Percentiles rank a stretch among this genome's conserved stretches.
phyloP scores from a whole-genome alignment of 2,888 invertebrate species.

The Listrodromus nycthemerus region DNA sequence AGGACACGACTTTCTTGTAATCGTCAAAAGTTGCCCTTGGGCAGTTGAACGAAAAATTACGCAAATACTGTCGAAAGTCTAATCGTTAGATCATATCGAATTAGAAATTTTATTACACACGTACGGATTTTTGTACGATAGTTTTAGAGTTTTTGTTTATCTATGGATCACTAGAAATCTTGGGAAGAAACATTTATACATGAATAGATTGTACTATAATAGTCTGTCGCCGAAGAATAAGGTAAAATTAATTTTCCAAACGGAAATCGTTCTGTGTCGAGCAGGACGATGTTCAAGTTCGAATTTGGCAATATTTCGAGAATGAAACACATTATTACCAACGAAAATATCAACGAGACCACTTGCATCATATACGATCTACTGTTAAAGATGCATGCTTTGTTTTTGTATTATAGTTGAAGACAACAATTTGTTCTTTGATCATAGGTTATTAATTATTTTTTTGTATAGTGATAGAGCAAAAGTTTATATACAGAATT shows the following conservation, averaged over 20 bases:
- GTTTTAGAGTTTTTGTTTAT: background rate
- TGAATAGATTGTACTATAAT: background rate
- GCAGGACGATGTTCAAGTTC: background rate
- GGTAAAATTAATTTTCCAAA: background rate
- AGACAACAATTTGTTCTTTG: background rate
- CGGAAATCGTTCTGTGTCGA: background rate
- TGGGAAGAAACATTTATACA: slow-evolving; percentile 23
- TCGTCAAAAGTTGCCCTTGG: background rate
- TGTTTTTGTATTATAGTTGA: background rate
- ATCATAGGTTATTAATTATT: background rate
- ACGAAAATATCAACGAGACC: slow-evolving; percentile 1
- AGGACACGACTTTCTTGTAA: slow-evolving; percentile 89
- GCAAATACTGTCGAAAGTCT: background rate
- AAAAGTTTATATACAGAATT: slow-evolving; percentile 39
- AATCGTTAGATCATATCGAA: background rate
- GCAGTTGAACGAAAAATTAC: background rate
- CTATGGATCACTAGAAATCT: background rate
- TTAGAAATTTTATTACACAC: slow-evolving; percentile 18
- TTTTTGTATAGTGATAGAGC: background rate
- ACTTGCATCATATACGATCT: background rate
- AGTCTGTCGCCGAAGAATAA: background rate
- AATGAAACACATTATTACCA: background rate
- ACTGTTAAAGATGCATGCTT: background rate
- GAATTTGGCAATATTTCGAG: background rate
- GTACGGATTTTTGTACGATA: slow-evolving; percentile 32